Evolutionary conservation across 2,113 vertebrate species (phyloP).

Genomic region (Trinectes maculatus): DNA sequence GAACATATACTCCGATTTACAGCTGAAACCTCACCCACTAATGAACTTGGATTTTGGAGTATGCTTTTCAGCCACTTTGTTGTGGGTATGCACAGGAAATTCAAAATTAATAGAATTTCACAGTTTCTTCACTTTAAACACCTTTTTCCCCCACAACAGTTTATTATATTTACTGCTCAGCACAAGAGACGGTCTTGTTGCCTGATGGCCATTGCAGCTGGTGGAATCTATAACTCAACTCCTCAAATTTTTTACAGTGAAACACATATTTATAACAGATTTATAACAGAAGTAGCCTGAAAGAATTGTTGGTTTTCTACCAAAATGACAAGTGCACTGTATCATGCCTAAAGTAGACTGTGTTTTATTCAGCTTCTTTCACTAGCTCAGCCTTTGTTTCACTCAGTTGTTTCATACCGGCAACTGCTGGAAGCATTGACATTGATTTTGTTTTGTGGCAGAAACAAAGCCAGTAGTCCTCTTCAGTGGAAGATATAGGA

Average conservation of each 20-base stretch:
- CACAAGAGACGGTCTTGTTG: conserved; percentile 40
- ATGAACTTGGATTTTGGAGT: too few relatives aligned
- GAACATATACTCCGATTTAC: too few relatives aligned
- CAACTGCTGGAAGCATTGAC: conserved; percentile 47
- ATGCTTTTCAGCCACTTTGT: conserved; percentile 26
- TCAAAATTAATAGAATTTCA: conserved; percentile 11
- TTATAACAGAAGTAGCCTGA: conserved; percentile 21
- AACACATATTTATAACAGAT: conserved; percentile 27
- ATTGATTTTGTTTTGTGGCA: conserved; percentile 68
- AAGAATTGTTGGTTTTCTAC: conserved; percentile 38
- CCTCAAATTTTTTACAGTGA: conserved; percentile 41
- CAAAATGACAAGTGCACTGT: conserved; percentile 35
- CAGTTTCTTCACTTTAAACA: conserved; percentile 9
- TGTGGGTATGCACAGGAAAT: conserved; percentile 16
- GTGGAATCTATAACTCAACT: conserved; percentile 28
- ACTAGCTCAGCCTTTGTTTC: conserved; percentile 63
- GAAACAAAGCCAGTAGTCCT: conserved; percentile 57
- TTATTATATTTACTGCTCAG: conserved; percentile 36
- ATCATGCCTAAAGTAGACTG: conserved; percentile 48
- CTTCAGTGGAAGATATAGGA: conserved; percentile 59
- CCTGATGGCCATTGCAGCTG: conserved; percentile 24
- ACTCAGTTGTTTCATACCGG: conserved; percentile 53
- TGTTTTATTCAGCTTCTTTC: conserved; percentile 51
- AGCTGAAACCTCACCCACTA: too few relatives aligned
- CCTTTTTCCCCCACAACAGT: conserved; percentile 25